phyloP scores from a whole-genome alignment of 2,797 vertebrate species.

The Buceros bicornis region DNA sequence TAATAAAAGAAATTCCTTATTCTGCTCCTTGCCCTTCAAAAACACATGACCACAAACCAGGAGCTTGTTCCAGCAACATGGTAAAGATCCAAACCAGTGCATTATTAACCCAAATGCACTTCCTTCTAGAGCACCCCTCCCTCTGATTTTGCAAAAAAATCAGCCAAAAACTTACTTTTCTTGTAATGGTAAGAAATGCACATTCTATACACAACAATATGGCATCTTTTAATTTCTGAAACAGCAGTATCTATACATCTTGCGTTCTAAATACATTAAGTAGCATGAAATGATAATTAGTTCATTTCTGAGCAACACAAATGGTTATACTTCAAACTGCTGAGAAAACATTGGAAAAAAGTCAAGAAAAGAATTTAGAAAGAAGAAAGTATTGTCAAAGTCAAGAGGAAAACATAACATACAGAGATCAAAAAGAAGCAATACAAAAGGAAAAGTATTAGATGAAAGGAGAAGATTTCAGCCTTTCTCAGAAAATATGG shows the following conservation, averaged over 20 bases:
- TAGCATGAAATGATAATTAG: not conserved
- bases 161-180: not conserved
- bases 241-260: not conserved
- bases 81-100: not conserved
- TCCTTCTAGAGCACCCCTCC: not conserved
- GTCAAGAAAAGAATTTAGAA: not conserved
- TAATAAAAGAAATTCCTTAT: not conserved
- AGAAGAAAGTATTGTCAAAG: not conserved
- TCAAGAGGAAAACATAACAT: not conserved
- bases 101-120: not conserved
- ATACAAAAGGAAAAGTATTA: not conserved
- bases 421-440: constrained; percentile 31
- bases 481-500: not conserved
- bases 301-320: not conserved
- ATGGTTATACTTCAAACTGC: not conserved
- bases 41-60: not conserved
- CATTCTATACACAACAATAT: not conserved
- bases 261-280: not conserved
- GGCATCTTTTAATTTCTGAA: not conserved
- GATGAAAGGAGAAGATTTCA: not conserved
- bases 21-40: not conserved
- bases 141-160: not conserved
- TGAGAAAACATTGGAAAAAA: not conserved
- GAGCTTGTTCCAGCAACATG: not conserved
- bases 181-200: not conserved